Evolutionary conservation across 2,113 vertebrate species (phyloP), one percentile per base, ranked within the genome.

Genomic region (Anguilla japonica): DNA sequence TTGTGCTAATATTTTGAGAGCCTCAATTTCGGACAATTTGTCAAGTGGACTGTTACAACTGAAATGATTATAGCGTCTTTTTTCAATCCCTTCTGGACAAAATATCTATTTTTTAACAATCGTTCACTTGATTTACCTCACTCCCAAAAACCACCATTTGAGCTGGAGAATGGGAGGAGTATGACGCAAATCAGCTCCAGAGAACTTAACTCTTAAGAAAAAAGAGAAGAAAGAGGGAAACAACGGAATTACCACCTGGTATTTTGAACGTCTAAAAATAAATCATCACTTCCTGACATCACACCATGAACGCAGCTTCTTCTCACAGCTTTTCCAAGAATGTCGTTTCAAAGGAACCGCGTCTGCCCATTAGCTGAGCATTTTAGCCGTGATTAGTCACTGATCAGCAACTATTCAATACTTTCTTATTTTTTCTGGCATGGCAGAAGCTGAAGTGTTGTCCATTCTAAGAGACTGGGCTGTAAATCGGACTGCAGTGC

Each of bases 401-500:
- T 6, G 18, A 67, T 26, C 60, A 67, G 22, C 22, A 11, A 67
- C 60, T 67, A 22, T 26, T 60, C 60, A 67, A 67, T 67, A 63
- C 22, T 63, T 63, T 22, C 22, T 26, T 0, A 7, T 26, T 26
- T 3, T 63, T 63, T 22, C 20, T 63, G 18, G 60, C 22, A 26
- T 63, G 60, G 3, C 3, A 26, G 60, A 20, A 22, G 3, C 16
- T 63, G n/a, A 29, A 26, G 22, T 75, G n/a, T 22, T 22, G 0
- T 5, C 3, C 3, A 75, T 75, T n/a, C 67, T 75, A 75, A 75
- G 9, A 75, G n/a, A 29, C 20, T 11, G 26, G n/a, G 71, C 11
- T 29, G 26, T 75, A 79, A 83, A 56, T 71, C 16, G 80, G 81
- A 87, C 39, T 83, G 29, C 34, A 87, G 56, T 63, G 81, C 87